phyloP scores from a whole-genome alignment of 1,140 invertebrate species.

The Ips typographus region DNA sequence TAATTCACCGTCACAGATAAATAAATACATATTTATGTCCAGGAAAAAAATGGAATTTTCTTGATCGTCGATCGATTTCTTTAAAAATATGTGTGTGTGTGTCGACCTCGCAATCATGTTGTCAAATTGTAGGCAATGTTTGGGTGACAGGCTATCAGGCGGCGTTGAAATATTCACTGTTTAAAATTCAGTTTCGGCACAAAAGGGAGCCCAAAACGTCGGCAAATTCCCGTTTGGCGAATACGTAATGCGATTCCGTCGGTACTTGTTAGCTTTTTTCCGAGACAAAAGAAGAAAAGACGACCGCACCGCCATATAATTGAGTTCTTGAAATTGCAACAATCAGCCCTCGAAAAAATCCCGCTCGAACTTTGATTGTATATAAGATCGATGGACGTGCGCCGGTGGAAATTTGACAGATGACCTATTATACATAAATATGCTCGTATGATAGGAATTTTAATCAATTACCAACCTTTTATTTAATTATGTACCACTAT shows the following conservation, averaged over 20 bases:
- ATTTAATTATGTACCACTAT: no score
- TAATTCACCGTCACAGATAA: no score
- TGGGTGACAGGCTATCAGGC: conserved; percentile 41
- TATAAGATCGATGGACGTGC: conserved; percentile 2
- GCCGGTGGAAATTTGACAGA: neutral
- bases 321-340: conserved; percentile 22
- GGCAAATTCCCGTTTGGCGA: conserved; percentile 38
- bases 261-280: conserved; percentile 24
- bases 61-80: no score
- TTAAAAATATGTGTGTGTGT: conserved; percentile 30
- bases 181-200: conserved; percentile 45
- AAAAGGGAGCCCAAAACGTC: conserved; percentile 35
- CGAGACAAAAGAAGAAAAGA: conserved; percentile 8
- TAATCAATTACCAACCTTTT: neutral
- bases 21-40: no score
- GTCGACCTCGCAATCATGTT: conserved; percentile 41
- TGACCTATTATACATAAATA: neutral
- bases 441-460: neutral
- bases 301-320: conserved; percentile 16
- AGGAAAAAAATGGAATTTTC: no score
- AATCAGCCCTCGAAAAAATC: conserved; percentile 14
- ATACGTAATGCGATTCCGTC: conserved; percentile 34
- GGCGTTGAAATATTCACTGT: conserved; percentile 43
- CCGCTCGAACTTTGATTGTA: conserved; percentile 7
- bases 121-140: conserved; percentile 43